These are phyloP conservation scores for Eulemur macaco DNA, from an alignment of 2,113 vertebrate species.

Conservation along the genomic window DNA sequence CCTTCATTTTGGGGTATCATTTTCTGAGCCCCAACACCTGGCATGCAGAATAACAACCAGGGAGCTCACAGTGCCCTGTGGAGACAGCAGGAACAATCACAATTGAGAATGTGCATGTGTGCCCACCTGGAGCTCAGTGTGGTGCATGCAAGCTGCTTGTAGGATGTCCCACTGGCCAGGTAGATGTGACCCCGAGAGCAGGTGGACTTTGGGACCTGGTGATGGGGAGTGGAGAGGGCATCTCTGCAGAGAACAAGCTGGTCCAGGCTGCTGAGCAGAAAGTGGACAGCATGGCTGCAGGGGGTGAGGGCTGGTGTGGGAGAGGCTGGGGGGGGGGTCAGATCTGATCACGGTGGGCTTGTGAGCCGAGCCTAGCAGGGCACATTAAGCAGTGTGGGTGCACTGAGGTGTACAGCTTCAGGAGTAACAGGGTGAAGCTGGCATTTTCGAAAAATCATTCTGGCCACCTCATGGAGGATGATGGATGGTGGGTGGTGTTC, in stretches of 20 bases:
- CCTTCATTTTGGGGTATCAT: too few relatives aligned
- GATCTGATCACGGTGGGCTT: not conserved
- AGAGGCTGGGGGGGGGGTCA: not conserved
- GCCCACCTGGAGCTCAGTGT: rapidly evolving
- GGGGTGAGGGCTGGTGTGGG: rapidly evolving
- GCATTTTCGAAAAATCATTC: not conserved
- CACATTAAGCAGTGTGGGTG: not conserved
- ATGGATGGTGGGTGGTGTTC: not conserved
- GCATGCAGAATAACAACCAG: not conserved
- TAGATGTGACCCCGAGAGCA: rapidly evolving
- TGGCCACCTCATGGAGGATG: not conserved
- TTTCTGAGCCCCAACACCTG: too few relatives aligned
- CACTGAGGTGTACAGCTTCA: not conserved
- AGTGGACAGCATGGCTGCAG: rapidly evolving
- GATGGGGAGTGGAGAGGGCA: not conserved
- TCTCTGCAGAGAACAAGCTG: not conserved
- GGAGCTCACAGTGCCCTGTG: too few relatives aligned
- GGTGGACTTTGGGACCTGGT: not conserved
- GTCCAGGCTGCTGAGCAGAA: too few relatives aligned
- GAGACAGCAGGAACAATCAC: rapidly evolving
- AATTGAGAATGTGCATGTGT: not conserved
- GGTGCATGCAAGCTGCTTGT: rapidly evolving
- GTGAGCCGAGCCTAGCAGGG: not conserved
- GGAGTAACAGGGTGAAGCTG: not conserved
- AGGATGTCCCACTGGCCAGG: too few relatives aligned